phyloP scores from a whole-genome alignment of 2,888 invertebrate genomes.

The Busseola fusca region DNA sequence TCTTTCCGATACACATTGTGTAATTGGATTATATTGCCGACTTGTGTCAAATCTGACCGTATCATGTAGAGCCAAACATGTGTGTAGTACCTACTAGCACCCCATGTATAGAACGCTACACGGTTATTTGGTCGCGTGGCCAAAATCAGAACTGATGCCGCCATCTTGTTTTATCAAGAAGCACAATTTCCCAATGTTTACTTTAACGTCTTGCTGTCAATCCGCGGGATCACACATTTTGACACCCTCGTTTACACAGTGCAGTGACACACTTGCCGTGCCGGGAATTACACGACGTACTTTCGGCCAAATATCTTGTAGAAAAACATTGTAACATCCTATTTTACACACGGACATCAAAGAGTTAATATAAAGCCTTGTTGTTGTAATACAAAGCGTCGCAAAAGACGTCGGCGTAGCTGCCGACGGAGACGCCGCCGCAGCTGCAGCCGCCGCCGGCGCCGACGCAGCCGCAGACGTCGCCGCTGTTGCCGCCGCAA shows the following conservation, averaged over 20 bases:
- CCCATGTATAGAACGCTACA: neutral
- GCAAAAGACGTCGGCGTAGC: conserved; percentile 57
- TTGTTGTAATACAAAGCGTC: conserved; percentile 27
- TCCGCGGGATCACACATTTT: neutral
- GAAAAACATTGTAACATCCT: neutral
- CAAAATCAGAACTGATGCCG: neutral
- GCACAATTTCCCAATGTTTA: neutral
- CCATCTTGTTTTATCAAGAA: neutral
- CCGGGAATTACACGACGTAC: neutral
- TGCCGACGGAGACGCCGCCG: conserved; percentile 61
- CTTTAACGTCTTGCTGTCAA: no score
- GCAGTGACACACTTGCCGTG: neutral
- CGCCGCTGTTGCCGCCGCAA: conserved; percentile 47
- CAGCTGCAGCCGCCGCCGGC: conserved; percentile 63
- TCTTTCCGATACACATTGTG: no score
- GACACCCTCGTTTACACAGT: neutral
- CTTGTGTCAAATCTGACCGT: neutral
- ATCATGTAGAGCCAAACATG: neutral
- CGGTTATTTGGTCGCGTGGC: neutral
- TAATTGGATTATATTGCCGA: neutral
- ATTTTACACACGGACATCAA: conserved; percentile 21
- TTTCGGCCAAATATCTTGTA: neutral
- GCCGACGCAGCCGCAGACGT: conserved; percentile 61
- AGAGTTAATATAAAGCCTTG: neutral
- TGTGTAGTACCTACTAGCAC: neutral